Evolutionary conservation across 2,797 vertebrate species (phyloP).

Genomic region (Hoplostethus mediterraneus): DNA sequence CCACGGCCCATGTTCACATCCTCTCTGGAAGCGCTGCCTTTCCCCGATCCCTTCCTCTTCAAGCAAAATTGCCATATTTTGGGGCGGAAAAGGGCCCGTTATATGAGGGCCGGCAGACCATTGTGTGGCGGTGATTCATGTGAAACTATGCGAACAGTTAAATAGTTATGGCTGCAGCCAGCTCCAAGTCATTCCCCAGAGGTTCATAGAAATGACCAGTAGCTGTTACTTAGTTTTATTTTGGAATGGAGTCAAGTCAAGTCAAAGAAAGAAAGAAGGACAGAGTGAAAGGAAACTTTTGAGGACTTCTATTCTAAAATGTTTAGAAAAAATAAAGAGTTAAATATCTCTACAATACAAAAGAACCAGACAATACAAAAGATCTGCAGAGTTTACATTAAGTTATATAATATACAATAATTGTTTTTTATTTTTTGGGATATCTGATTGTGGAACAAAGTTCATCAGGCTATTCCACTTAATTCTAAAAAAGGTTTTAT

Average conservation of each 20-base stretch:
- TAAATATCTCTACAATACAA: no score
- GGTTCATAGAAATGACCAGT: slow-evolving; percentile 31
- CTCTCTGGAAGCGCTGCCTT: slow-evolving; percentile 81
- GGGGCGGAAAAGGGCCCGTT: slow-evolving; percentile 72
- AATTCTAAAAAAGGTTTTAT: no score
- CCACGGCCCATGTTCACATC: slow-evolving; percentile 82
- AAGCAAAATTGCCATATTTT: slow-evolving; percentile 55
- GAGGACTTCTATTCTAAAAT: neutral
- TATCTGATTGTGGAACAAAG: no score
- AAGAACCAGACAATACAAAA: no score
- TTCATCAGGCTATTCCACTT: no score
- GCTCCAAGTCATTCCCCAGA: slow-evolving; percentile 28
- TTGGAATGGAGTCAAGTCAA: slow-evolving; percentile 5
- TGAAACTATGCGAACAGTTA: slow-evolving; percentile 45
- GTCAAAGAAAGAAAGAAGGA: neutral
- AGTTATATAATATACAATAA: no score
- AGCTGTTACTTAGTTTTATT: slow-evolving; percentile 36
- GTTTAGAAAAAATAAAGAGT: no score
- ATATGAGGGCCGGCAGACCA: slow-evolving; percentile 62
- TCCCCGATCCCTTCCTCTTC: slow-evolving; percentile 67
- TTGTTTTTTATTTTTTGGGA: no score
- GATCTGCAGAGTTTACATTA: no score
- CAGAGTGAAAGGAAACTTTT: neutral
- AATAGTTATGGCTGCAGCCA: slow-evolving; percentile 34
- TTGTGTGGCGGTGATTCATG: slow-evolving; percentile 77